These are phyloP conservation scores for Ctenosaura bakeri DNA, from an alignment of 2,797 vertebrate species.

Conservation along the genomic window DNA sequence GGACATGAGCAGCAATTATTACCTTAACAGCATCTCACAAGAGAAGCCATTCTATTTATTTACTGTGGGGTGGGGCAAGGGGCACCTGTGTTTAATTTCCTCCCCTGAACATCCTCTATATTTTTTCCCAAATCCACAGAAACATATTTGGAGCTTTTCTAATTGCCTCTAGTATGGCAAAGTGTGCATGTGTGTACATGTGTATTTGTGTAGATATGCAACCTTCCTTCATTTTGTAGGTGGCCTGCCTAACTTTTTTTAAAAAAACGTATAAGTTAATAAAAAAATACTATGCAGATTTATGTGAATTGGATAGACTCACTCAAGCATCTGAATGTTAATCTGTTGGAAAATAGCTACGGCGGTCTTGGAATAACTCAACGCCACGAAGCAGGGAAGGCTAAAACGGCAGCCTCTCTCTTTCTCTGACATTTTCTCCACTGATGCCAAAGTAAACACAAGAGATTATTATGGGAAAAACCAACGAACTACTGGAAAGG, in stretches of 20 bases:
- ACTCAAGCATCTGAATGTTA: conserved; percentile 73
- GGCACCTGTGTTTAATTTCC: background rate
- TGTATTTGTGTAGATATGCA: background rate
- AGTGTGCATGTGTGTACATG: background rate
- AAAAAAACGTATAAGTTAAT: conserved; percentile 63
- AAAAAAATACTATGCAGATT: conserved; percentile 59
- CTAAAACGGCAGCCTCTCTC: conserved; percentile 63
- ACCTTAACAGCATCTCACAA: conserved; percentile 37
- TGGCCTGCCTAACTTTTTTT: conserved; percentile 55
- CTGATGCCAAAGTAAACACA: conserved; percentile 78
- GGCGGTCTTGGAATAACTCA: conserved; percentile 77
- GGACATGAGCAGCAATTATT: background rate
- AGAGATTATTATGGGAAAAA: conserved; percentile 76
- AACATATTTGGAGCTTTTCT: background rate
- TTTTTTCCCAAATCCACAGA: background rate
- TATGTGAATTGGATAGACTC: conserved; percentile 67
- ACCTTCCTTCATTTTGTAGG: conserved; percentile 61
- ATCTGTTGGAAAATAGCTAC: conserved; percentile 82
- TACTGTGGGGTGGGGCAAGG: background rate
- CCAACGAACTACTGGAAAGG: conserved; percentile 69
- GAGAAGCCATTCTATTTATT: background rate
- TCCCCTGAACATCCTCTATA: too few species aligned
- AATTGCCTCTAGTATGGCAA: background rate
- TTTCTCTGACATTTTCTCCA: conserved; percentile 76
- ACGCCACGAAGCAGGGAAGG: conserved; percentile 74